These are phyloP conservation scores for Macrotus californicus DNA, from an alignment of 2,113 vertebrate genomes.

Conservation along the genomic window DNA sequence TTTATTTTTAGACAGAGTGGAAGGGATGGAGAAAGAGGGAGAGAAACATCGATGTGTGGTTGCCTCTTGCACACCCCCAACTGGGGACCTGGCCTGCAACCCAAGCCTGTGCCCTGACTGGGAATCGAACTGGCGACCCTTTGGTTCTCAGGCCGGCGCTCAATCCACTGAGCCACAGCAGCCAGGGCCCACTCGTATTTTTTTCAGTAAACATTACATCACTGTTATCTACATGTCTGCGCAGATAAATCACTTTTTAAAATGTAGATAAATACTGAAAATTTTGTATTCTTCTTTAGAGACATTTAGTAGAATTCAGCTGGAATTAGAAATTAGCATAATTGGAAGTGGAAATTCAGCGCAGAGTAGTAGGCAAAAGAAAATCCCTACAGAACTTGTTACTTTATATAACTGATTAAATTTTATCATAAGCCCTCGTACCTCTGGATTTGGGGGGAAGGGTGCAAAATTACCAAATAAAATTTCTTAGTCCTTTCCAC, in stretches of 20 bases:
- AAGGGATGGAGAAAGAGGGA: too few species aligned
- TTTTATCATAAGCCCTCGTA: background rate
- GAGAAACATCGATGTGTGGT: too few species aligned
- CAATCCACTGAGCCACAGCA: too few species aligned
- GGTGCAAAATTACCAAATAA: conserved; percentile 4
- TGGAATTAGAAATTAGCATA: background rate
- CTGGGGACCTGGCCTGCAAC: too few species aligned
- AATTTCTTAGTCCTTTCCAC: background rate
- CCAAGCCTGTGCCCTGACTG: too few species aligned
- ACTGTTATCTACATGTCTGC: background rate
- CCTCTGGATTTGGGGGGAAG: background rate
- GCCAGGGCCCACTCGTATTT: background rate
- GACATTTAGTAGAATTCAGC: background rate
- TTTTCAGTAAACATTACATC: background rate
- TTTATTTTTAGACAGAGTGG: too few species aligned
- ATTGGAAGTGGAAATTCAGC: background rate
- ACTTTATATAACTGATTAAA: background rate
- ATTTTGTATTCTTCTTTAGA: background rate
- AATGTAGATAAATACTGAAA: background rate
- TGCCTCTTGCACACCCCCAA: too few species aligned
- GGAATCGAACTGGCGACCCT: too few species aligned
- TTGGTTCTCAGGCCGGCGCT: too few species aligned
- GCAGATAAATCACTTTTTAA: background rate
- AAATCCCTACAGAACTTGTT: background rate
- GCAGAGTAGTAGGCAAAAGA: background rate